Base-by-base conservation (phyloP, 1,140 invertebrate species). In the Steinernema feltiae region DNA sequence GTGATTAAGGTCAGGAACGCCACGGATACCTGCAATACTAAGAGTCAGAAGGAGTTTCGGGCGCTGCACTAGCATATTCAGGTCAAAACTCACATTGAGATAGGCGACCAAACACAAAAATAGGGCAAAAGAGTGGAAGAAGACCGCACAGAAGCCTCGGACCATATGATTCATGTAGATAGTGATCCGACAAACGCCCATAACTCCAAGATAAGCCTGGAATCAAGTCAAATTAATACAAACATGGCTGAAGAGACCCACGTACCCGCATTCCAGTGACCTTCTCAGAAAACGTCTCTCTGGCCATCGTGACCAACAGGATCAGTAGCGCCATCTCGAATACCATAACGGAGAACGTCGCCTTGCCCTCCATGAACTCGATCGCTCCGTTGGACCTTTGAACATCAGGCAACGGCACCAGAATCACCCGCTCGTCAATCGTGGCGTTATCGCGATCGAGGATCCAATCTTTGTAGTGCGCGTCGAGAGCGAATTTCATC, bases 231-330 rank as follows among this genome's bases (percentile, higher is more conserved):
- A 15, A 15, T 63, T 15, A 63, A 63, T 3, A 63, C 7, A 63
- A n/a, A 27, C 24, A 63, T 3, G 7, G 15, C 15, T 63, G 12
- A 27, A 63, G n/a, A n/a, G n/a, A n/a, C n/a, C n/a, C n/a, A 63
- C 53, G 2, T 21, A 63, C 53, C 53, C 53, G 53, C 53, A 63
- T 63, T 63, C 53, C 53, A 63, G 53, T 63, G 24, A 63, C 3
- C 53, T 63, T 63, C 53, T 63, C 53, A 3, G 53, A 63, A 27
- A 63, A 63, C 7, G 24, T 27, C 7, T 63, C 53, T 27, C 53
- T 63, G 24, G 53, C 53, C 15, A 63, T 15, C 53, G 24, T 63
- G 2, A 63, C 24, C 2, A 63, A 15, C 15, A 63, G 7, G 7
- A 63, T 63, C 53, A 63, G 53, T 3, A 63, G 53, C 15, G 53